Evolutionary conservation across 2,113 vertebrate genomes (phyloP).

Genomic region (Aldabrachelys gigantea): DNA sequence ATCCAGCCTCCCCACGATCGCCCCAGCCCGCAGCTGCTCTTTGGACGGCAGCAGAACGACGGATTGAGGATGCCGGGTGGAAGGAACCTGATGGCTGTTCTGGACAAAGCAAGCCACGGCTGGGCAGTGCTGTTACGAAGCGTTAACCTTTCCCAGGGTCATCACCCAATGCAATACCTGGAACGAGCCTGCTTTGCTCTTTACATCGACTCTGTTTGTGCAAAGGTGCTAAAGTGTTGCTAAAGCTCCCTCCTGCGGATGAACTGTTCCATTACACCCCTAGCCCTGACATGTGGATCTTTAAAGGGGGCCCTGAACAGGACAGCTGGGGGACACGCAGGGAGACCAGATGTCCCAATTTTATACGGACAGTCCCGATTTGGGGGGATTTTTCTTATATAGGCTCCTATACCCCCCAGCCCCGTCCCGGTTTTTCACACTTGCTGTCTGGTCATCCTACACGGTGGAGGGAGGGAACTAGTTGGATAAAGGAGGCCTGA

Average conservation of each 20-base stretch:
- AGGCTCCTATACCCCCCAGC: too few species aligned
- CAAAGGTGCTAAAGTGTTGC: neutral
- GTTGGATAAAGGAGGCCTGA: rapidly evolving
- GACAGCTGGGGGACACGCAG: neutral
- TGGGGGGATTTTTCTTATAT: too few species aligned
- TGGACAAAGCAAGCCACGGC: neutral
- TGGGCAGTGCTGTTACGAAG: neutral
- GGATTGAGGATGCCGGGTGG: neutral
- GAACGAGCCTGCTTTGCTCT: neutral
- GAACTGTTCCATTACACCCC: neutral
- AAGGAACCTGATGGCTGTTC: neutral
- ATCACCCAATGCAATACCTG: neutral
- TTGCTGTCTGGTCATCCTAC: too few species aligned
- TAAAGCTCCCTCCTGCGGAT: slow-evolving; percentile 62
- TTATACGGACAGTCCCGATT: too few species aligned
- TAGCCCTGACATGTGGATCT: rapidly evolving
- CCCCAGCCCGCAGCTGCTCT: rapidly evolving
- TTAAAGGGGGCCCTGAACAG: neutral
- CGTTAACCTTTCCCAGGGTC: neutral
- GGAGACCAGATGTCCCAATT: too few species aligned
- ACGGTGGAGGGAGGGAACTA: neutral
- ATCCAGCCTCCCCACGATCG: neutral
- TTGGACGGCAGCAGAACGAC: neutral
- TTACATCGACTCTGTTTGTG: neutral
- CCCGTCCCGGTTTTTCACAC: too few species aligned